phyloP scores from a whole-genome alignment of 2,113 vertebrate genomes.

The Epinephelus cyanopodus region DNA sequence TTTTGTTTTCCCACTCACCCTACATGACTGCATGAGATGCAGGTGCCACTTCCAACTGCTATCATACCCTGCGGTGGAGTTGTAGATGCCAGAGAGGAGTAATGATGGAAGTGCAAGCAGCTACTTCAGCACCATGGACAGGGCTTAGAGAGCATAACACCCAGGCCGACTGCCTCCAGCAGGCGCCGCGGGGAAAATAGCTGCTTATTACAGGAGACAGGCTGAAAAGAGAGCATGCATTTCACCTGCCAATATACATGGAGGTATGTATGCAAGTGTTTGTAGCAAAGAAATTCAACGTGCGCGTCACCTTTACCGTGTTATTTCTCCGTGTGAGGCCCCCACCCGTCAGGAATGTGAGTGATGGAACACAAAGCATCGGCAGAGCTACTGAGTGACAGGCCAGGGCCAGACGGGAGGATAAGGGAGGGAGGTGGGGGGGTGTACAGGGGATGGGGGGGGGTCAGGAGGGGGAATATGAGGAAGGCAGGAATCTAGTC shows the following conservation, averaged over 20 bases:
- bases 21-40: not conserved
- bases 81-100: slow-evolving; percentile 24
- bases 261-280: not conserved
- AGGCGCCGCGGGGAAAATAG: slow-evolving; percentile 15
- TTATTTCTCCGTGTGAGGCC: slow-evolving; percentile 19
- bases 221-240: not conserved
- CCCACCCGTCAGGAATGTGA: slow-evolving; percentile 29
- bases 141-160: slow-evolving; percentile 27
- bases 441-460: not conserved
- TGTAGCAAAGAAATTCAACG: not conserved
- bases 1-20: slow-evolving; percentile 12
- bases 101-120: slow-evolving; percentile 47
- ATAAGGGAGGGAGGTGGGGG: not conserved
- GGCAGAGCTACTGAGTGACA: slow-evolving; percentile 58
- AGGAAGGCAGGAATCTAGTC: slow-evolving; percentile 73
- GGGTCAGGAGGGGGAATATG: slow-evolving; percentile 43
- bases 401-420: slow-evolving; percentile 41
- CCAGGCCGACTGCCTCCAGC: slow-evolving; percentile 23
- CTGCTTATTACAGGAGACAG: slow-evolving; percentile 33
- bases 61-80: slow-evolving; percentile 16
- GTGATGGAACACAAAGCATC: slow-evolving; percentile 46
- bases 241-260: not conserved
- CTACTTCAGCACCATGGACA: slow-evolving; percentile 76
- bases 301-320: not conserved
- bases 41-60: slow-evolving; percentile 11